Percentiles rank a stretch among this genome's conserved stretches.
These are phyloP conservation scores for Trichonephila clavipes DNA, from an alignment of 1,140 invertebrate genomes.

Conservation along the genomic window DNA sequence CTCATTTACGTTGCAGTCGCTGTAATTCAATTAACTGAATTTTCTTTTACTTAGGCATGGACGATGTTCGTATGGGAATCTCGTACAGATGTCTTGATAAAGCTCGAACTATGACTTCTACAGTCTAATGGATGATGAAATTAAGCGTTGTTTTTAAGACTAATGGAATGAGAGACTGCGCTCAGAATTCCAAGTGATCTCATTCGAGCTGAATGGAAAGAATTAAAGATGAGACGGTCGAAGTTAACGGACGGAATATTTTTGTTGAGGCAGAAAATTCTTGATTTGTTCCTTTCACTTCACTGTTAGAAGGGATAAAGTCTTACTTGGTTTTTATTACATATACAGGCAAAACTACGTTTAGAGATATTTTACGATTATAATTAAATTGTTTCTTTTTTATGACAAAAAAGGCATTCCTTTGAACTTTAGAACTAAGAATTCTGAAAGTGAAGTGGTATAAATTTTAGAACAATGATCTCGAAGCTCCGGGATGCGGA, in stretches of 20 bases:
- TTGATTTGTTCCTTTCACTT: too few species aligned
- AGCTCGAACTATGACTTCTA: not conserved
- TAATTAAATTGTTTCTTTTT: too few species aligned
- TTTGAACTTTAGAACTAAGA: too few species aligned
- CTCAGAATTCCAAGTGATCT: not conserved
- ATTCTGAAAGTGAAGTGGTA: too few species aligned
- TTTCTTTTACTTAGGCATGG: not conserved
- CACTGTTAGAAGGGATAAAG: too few species aligned
- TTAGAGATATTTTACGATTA: too few species aligned
- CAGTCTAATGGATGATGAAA: slow-evolving; percentile 10
- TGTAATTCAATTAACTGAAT: not conserved
- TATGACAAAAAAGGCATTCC: too few species aligned
- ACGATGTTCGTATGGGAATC: not conserved
- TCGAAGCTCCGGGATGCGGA: too few species aligned
- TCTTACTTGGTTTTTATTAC: too few species aligned
- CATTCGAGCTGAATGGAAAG: not conserved
- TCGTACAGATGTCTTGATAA: not conserved
- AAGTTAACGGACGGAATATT: not conserved
- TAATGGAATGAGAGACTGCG: slow-evolving; percentile 5
- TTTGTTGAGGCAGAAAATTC: not conserved
- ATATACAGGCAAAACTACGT: too few species aligned
- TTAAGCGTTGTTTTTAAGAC: slow-evolving; percentile 21
- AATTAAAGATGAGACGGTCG: not conserved
- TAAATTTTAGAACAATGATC: too few species aligned
- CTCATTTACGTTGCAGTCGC: not conserved